Conservation (phyloP, 1,140 invertebrate species). For the Cotesia chilonis region DNA sequence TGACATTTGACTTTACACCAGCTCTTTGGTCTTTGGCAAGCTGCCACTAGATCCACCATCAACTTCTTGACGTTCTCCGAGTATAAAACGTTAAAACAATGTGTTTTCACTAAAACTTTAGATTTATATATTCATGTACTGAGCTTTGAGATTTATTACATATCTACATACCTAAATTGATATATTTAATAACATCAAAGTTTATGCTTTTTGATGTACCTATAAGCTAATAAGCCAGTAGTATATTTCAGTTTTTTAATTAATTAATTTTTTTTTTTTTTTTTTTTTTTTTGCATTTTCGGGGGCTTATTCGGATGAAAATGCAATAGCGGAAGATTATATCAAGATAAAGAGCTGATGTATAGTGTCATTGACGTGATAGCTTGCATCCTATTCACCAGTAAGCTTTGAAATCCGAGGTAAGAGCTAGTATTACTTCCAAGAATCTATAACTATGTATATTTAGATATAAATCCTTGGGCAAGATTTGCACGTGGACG, state of each 20-base stretch:
- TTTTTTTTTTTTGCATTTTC: neutral
- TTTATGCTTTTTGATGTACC: too few species aligned
- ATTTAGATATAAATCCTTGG: conserved; percentile 22
- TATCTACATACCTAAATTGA: too few species aligned
- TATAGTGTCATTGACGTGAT: conserved; percentile 7
- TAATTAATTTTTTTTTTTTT: too few species aligned
- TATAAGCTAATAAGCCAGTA: too few species aligned
- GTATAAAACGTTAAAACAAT: conserved; percentile 43
- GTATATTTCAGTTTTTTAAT: too few species aligned
- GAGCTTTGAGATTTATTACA: too few species aligned
- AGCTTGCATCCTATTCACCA: conserved; percentile 6
- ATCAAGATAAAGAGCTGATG: too few species aligned
- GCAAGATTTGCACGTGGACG: conserved; percentile 14
- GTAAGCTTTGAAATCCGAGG: conserved; percentile 3
- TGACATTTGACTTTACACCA: conserved; percentile 42
- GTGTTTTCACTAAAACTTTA: neutral
- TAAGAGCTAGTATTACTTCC: neutral
- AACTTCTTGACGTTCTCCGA: conserved; percentile 18
- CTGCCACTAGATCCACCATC: conserved; percentile 39
- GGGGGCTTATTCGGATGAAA: neutral
- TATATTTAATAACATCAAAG: too few species aligned
- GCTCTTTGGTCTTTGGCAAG: conserved; percentile 33
- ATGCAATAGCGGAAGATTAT: neutral
- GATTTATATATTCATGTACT: too few species aligned
- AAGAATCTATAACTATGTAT: neutral